Evolutionary conservation across 2,113 vertebrate species (phyloP).

Genomic region (Pedetes capensis): DNA sequence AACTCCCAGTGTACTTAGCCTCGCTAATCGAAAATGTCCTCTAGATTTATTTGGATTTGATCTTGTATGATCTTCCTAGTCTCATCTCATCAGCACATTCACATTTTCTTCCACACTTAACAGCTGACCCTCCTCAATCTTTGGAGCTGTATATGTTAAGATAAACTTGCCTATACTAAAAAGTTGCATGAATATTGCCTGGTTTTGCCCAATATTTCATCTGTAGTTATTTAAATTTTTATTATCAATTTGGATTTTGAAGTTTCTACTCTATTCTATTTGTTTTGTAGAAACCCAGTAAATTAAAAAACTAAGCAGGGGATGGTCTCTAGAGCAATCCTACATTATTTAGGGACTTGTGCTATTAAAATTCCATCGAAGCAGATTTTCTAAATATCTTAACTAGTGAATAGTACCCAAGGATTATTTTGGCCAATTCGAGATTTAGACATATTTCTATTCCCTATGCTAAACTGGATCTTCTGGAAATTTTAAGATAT

Average conservation of each 20-base stretch:
- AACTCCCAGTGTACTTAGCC: neutral
- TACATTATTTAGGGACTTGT: neutral
- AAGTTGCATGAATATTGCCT: neutral
- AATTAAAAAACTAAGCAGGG: neutral
- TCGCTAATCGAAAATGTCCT: neutral
- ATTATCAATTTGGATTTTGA: neutral
- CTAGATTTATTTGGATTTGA: neutral
- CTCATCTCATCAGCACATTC: no score
- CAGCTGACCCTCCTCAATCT: neutral
- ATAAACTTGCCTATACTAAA: neutral
- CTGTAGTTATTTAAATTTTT: neutral
- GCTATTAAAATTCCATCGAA: neutral
- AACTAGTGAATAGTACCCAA: neutral
- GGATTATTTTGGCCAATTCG: neutral
- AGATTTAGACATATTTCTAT: neutral
- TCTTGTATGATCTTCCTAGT: neutral
- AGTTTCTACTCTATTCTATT: neutral
- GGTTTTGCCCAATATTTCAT: neutral
- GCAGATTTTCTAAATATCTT: neutral
- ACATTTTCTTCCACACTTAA: neutral
- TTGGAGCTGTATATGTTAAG: neutral
- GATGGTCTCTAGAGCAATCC: neutral
- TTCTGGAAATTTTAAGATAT: constrained; percentile 1
- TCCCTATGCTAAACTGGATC: neutral
- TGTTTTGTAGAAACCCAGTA: neutral